Evolutionary conservation across 2,113 vertebrate genomes (phyloP).

Genomic region (Columba janthina): DNA sequence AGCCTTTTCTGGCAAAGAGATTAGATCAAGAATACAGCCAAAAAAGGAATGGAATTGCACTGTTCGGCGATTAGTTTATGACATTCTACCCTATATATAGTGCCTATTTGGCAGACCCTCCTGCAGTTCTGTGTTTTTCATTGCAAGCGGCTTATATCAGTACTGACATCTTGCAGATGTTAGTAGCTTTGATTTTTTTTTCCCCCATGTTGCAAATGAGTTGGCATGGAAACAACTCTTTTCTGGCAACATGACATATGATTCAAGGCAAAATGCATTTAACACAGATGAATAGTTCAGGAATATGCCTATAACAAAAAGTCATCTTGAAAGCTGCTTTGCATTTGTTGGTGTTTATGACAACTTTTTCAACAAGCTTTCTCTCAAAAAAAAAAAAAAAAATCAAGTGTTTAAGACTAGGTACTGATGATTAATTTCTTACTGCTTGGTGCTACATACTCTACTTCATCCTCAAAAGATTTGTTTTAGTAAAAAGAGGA

Average conservation of each 20-base stretch:
- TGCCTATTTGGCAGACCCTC: conserved; percentile 73
- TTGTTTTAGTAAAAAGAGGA: conserved; percentile 17
- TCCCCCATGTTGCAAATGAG: conserved; percentile 77
- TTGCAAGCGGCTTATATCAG: conserved; percentile 78
- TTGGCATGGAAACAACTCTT: conserved; percentile 88
- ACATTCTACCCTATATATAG: conserved; percentile 68
- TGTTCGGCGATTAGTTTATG: conserved; percentile 68
- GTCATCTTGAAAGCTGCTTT: conserved; percentile 80
- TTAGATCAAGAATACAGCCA: conserved; percentile 59
- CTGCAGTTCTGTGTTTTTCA: conserved; percentile 71
- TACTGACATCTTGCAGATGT: conserved; percentile 84
- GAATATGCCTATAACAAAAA: conserved; percentile 80
- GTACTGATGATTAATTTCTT: conserved; percentile 25
- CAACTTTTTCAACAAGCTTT: conserved; percentile 72
- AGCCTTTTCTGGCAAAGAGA: conserved; percentile 55
- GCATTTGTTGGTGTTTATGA: conserved; percentile 78
- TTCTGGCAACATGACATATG: conserved; percentile 82
- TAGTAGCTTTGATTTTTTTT: conserved; percentile 79
- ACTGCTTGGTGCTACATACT: neutral
- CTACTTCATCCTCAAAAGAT: neutral
- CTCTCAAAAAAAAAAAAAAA: neutral
- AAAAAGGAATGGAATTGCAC: conserved; percentile 66
- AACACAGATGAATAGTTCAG: conserved; percentile 84
- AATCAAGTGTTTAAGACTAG: conserved; percentile 21
- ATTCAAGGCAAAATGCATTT: conserved; percentile 85